Conservation (phyloP, 1,140 invertebrate genomes). For the Zaprionus taronus region DNA sequence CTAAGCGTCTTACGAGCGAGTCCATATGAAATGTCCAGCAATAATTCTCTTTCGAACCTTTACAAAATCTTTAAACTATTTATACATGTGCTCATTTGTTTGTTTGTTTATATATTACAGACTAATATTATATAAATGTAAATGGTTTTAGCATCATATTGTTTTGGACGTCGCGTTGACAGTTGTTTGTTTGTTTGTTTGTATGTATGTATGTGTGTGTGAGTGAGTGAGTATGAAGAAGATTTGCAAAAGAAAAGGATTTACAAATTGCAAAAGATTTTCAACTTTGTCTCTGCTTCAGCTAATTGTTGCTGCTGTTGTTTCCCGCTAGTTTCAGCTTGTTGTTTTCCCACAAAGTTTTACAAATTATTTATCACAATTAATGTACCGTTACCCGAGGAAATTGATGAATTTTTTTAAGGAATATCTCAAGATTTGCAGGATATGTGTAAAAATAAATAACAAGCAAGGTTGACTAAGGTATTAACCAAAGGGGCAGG, state of each 20-base stretch:
- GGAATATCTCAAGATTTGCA: slow-evolving; percentile 27
- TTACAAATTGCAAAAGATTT: slow-evolving; percentile 43
- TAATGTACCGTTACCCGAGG: slow-evolving; percentile 10
- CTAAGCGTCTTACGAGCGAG: slow-evolving; percentile 58
- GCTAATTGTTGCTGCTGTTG: background rate
- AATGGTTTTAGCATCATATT: slow-evolving; percentile 65
- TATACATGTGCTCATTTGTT: slow-evolving; percentile 56
- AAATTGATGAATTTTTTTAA: background rate
- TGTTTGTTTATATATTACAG: slow-evolving; percentile 53
- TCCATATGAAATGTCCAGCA: slow-evolving; percentile 71
- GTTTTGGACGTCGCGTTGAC: slow-evolving; percentile 70
- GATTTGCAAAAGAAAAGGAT: slow-evolving; percentile 19
- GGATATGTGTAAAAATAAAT: slow-evolving; percentile 66
- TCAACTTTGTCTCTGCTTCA: slow-evolving; percentile 20
- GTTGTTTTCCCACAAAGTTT: slow-evolving; percentile 18
- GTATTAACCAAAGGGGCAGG: slow-evolving; percentile 31
- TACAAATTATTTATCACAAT: slow-evolving; percentile 51
- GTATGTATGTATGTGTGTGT: slow-evolving; percentile 37
- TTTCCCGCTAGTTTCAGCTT: slow-evolving; percentile 3
- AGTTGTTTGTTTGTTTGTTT: no score
- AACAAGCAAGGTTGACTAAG: slow-evolving; percentile 73
- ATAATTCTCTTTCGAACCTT: slow-evolving; percentile 61
- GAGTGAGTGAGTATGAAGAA: slow-evolving; percentile 1
- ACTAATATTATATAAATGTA: slow-evolving; percentile 56
- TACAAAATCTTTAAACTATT: slow-evolving; percentile 62